Evolutionary conservation across 2,888 invertebrate genomes (phyloP).

Genomic region (Watsonalla binaria): DNA sequence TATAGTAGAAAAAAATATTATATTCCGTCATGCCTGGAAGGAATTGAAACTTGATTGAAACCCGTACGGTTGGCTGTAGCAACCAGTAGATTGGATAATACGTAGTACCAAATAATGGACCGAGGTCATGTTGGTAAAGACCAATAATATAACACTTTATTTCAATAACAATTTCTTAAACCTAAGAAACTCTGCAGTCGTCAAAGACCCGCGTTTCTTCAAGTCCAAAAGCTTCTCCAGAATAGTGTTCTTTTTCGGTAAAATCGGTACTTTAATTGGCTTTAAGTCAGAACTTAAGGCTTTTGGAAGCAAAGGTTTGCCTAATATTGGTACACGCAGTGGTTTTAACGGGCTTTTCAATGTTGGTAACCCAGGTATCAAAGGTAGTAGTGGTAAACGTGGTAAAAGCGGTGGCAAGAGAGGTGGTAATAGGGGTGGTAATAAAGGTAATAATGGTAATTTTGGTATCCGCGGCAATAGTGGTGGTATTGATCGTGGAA

Average conservation of each 20-base stretch:
- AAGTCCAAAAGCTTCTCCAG: conserved; percentile 39
- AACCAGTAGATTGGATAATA: no score
- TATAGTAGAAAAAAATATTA: no score
- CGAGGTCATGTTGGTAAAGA: no score
- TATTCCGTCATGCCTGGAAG: no score
- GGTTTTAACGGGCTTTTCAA: conserved; percentile 24
- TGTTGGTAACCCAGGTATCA: conserved; percentile 15
- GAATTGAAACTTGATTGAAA: no score
- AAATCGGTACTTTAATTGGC: conserved; percentile 18
- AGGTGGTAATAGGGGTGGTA: conserved; percentile 15
- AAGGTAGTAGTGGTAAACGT: conserved; percentile 10
- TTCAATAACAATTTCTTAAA: conserved; percentile 41
- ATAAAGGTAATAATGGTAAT: conserved; percentile 18
- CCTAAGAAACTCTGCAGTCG: conserved; percentile 37
- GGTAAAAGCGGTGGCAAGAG: conserved; percentile 15
- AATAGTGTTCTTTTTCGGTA: conserved; percentile 22
- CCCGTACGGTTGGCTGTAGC: no score
- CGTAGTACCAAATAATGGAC: no score
- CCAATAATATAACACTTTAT: conserved; percentile 3
- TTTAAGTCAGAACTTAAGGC: conserved; percentile 30
- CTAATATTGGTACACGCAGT: conserved; percentile 31
- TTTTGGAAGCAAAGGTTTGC: conserved; percentile 28
- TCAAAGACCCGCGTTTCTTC: conserved; percentile 40
- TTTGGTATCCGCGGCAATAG: conserved; percentile 17
- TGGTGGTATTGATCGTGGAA: conserved; percentile 13